Conservation (phyloP, 1,140 invertebrate species). For the Eumeta japonica region DNA sequence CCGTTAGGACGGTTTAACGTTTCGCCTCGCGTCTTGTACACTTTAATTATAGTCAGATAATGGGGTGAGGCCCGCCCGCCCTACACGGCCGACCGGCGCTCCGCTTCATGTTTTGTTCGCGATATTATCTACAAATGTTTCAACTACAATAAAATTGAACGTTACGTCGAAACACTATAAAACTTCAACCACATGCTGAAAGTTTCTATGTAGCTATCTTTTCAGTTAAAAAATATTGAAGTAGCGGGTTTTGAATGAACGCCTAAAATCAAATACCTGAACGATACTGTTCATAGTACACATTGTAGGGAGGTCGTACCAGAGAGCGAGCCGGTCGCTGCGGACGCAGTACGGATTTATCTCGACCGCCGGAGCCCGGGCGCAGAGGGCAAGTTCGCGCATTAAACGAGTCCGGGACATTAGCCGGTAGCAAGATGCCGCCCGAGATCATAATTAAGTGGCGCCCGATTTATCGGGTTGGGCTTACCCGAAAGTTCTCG, state of each 20-base stretch:
- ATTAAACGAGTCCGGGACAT: conserved; percentile 55
- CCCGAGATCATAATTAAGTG: conserved; percentile 57
- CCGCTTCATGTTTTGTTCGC: too few species aligned
- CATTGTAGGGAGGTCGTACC: too few species aligned
- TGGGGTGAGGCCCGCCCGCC: conserved; percentile 29
- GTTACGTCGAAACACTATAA: too few species aligned
- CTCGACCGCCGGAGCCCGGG: conserved; percentile 39
- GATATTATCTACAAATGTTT: too few species aligned
- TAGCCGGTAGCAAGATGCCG: conserved; percentile 56
- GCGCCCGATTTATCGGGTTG: conserved; percentile 55
- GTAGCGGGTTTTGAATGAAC: too few species aligned
- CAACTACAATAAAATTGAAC: too few species aligned
- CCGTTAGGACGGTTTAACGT: conserved; percentile 53
- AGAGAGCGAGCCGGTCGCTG: too few species aligned
- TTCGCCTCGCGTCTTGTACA: conserved; percentile 48
- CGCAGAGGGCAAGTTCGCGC: conserved; percentile 42
- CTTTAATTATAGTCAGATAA: conserved; percentile 51
- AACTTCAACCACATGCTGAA: too few species aligned
- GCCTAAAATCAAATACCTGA: too few species aligned
- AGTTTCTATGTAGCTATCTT: too few species aligned
- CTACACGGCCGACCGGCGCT: conserved; percentile 18
- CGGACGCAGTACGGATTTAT: conserved; percentile 49
- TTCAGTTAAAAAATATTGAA: too few species aligned
- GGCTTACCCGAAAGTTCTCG: conserved; percentile 50
- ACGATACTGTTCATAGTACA: too few species aligned